Base-by-base conservation (phyloP, 2,797 vertebrate genomes). In the Xiphophorus birchmanni region DNA sequence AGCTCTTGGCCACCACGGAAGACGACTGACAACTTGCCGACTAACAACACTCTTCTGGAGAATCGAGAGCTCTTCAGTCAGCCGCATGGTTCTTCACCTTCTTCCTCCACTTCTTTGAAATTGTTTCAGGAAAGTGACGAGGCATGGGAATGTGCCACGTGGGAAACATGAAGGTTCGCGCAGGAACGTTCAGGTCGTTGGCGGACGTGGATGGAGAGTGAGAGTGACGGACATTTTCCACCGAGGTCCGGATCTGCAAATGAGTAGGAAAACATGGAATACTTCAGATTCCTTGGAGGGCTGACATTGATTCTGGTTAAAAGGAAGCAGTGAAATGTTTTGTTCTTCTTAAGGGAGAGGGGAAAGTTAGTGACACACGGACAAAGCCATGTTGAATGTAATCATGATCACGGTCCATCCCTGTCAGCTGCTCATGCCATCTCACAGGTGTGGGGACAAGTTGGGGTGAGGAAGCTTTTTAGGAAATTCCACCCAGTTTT, bases 351-450 rank as follows among this genome's bases (percentile, higher is more conserved):
- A 32, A 65, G 63, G 7, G 37, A 45, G 69, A 60, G 8, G 42
- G 32, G 75, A 86, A 90, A 90, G 82, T 89, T 89, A 56, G 74
- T 0, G 52, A 73, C 73, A 73, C 76, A 67, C 52, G 50, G 42
- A 76, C 71, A 76, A 80, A 65, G 63, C 79, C 74, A 47, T 65
- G 75, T 87, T 85, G 73, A 0, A 88, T 42, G 74, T 15, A 50
- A 83, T 90, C 81, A 85, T 81, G 87, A 48, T 80, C 65, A 74
- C 82, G 80, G 81, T 90, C 84, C 47, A 18, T 82, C 84, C 44
- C 84, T 23, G 74, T 74, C 58, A 1, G 21, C 75, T n/a, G 77
- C 75, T 6, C 44, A 58, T 3, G 40, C 54, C 9, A 65, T 71
- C 60, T 58, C 77, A 42, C 88, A 87, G 87, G 84, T 88, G 77